Evolutionary conservation across 2,797 vertebrate genomes (phyloP).

Genomic region (Geotrypetes seraphini): DNA sequence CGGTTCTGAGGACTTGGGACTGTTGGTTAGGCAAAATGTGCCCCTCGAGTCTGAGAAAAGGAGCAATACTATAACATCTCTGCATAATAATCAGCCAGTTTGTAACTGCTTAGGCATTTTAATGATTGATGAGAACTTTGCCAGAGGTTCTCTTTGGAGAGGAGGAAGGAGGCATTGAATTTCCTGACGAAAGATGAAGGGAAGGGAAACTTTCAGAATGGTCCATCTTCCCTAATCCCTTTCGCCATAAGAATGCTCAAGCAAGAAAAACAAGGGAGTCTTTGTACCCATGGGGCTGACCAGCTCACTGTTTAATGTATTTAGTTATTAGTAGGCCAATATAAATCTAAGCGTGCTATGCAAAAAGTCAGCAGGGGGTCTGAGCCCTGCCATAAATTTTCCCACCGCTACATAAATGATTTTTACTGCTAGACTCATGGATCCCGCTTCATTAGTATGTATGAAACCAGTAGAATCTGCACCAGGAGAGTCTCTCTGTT

Average conservation of each 20-base stretch:
- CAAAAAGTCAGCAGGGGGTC: constrained; percentile 40
- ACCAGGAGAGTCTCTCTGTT: constrained; percentile 35
- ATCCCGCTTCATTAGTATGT: constrained; percentile 42
- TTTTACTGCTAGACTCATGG: constrained; percentile 18
- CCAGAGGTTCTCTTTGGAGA: constrained; percentile 31
- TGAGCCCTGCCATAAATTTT: constrained; percentile 36
- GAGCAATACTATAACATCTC: constrained; percentile 5
- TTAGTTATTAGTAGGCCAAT: constrained; percentile 45
- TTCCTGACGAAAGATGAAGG: constrained; percentile 15
- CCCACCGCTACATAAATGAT: constrained; percentile 42
- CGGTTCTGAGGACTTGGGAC: constrained; percentile 20
- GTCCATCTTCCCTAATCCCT: constrained; percentile 18
- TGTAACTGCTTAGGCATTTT: constrained; percentile 23
- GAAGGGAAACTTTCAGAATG: constrained; percentile 19
- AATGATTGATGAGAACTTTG: constrained; percentile 37
- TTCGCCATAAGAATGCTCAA: constrained; percentile 23
- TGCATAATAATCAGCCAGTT: constrained; percentile 27
- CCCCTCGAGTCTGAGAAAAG: constrained; percentile 14
- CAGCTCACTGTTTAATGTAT: constrained; percentile 34
- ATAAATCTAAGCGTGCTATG: constrained; percentile 49
- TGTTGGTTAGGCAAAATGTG: constrained; percentile 11
- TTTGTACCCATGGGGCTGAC: constrained; percentile 30
- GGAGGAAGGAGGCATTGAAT: constrained; percentile 31
- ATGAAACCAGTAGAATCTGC: constrained; percentile 37
- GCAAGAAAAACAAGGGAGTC: constrained; percentile 27